Conservation (phyloP, 1,140 invertebrate species). For the Trichomalopsis sarcophagae region DNA sequence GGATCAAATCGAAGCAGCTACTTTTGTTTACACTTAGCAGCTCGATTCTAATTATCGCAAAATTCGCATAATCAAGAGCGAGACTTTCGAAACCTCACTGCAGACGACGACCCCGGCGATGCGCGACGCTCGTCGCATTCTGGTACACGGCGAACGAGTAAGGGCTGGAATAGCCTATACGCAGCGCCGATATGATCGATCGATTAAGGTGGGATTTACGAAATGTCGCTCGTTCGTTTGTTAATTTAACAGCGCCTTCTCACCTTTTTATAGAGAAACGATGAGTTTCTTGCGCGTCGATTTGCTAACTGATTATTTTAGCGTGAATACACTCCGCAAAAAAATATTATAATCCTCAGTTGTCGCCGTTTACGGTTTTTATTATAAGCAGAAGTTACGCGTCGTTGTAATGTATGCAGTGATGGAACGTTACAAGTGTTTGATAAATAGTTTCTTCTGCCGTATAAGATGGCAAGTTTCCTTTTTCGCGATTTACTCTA, state of each 20-base stretch:
- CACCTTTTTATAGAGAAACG: background rate
- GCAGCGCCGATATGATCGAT: background rate
- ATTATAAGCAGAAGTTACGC: background rate
- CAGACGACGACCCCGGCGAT: background rate
- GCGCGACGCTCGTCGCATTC: slow-evolving; percentile 42
- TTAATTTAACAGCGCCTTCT: background rate
- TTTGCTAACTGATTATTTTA: slow-evolving; percentile 23
- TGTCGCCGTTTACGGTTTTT: background rate
- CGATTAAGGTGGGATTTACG: slow-evolving; percentile 17
- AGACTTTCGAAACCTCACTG: slow-evolving; percentile 24
- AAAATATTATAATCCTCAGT: slow-evolving; percentile 14
- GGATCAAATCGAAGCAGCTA: too few species aligned
- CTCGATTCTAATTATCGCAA: slow-evolving; percentile 49
- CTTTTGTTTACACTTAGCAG: background rate
- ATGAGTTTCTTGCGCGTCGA: background rate
- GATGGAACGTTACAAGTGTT: too few species aligned
- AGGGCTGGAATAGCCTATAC: background rate
- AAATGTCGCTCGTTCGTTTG: slow-evolving; percentile 8
- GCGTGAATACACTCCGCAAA: background rate
- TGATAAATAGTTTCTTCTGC: too few species aligned
- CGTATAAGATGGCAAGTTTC: too few species aligned
- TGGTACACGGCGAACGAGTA: slow-evolving; percentile 56
- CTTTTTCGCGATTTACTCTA: background rate
- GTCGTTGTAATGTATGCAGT: too few species aligned
- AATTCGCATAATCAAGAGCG: slow-evolving; percentile 16